Evolutionary conservation across 2,113 vertebrate species (phyloP), one percentile per base, ranked within the genome.

Genomic region (Nerophis lumbriciformis): DNA sequence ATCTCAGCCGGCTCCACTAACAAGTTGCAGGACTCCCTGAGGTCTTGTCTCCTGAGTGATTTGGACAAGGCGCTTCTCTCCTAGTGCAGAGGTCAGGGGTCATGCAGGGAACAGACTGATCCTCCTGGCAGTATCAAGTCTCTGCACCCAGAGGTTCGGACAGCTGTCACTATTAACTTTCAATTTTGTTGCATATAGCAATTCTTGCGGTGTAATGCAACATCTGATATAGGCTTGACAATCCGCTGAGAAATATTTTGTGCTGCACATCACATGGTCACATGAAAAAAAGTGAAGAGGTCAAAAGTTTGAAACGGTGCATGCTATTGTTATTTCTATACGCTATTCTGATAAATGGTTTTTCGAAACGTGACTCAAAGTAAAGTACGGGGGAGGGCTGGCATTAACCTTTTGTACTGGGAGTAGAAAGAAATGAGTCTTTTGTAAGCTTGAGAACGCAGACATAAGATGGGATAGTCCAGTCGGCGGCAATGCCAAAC

Each of bases 281-380:
- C 44, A 1, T 14, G 37, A 61, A 63, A 0, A 0, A 70, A 37
- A 39, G 37, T 76, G 16, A 63, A 49, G 53, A 69, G 69, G 64
- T 63, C 61, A 72, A 76, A 69, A 49, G 62, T 82, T 68, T 80
- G 53, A 81, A 71, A 59, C 55, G 61, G 59, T 65, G 63, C 53
- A 68, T 74, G 69, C 51, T 61, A 60, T 81, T 86, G 55, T 84
- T 61, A 77, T 83, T 84, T 84, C 78, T 68, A 58, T 66, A 71
- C 68, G 52, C 75, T 70, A 72, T 63, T 58, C 71, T 79, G 83
- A 87, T 69, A 62, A 83, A 86, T 79, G 72, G 66, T 39, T 60
- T 75, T 83, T 84, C 79, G 82, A 86, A 85, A 80, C 63, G 15
- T 71, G 57, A 84, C 63, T 75, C 76, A 79, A 75, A 71, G 75